Evolutionary conservation across 2,888 invertebrate genomes (phyloP).

Genomic region (Rotaria magnacalcarata): DNA sequence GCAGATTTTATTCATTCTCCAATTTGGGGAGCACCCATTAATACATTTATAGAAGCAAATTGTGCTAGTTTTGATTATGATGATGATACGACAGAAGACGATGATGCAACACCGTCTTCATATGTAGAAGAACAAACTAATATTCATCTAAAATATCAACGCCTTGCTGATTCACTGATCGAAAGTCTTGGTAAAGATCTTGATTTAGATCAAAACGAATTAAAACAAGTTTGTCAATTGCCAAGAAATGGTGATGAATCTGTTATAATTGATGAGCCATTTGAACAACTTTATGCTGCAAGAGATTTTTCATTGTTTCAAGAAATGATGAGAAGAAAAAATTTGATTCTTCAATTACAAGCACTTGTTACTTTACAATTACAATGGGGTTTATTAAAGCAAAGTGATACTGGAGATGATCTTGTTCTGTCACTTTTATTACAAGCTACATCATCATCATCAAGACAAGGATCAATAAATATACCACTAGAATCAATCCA

Average conservation of each 20-base stretch:
- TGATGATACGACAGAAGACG: not conserved
- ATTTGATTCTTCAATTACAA: constrained; percentile 32
- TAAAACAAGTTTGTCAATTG: not conserved
- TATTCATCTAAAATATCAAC: not conserved
- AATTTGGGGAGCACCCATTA: constrained; percentile 1
- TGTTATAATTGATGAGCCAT: not conserved
- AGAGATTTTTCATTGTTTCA: not conserved
- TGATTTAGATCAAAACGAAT: not conserved
- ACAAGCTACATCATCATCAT: not conserved
- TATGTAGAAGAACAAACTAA: not conserved
- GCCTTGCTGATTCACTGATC: not conserved
- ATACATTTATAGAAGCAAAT: constrained; percentile 9
- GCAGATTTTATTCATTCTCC: constrained; percentile 7
- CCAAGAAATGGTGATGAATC: not conserved
- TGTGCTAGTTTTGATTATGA: constrained; percentile 4
- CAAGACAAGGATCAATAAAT: not conserved
- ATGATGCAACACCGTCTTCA: not conserved
- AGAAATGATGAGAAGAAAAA: constrained; percentile 30
- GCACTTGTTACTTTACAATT: constrained; percentile 9
- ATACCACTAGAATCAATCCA: not conserved
- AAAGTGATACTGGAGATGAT: constrained; percentile 5
- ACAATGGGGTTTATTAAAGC: constrained; percentile 2
- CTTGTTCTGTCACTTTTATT: constrained; percentile 9
- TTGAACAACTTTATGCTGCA: not conserved
- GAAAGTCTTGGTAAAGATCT: not conserved